Evolutionary conservation across 2,888 invertebrate species (phyloP), one percentile per base, ranked within the genome.

Genomic region (Chaetogeoica ovagalla): DNA sequence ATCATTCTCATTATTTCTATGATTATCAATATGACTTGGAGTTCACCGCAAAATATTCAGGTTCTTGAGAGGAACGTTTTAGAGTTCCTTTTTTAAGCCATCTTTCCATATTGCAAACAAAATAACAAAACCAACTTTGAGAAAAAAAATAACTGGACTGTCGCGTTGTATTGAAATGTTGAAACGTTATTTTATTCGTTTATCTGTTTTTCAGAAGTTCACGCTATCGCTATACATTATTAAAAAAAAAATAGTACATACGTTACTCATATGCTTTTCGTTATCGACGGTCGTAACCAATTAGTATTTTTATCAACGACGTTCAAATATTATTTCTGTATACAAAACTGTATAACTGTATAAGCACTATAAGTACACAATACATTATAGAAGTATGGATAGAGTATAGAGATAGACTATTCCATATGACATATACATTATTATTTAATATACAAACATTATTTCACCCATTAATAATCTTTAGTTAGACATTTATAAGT

Each of bases 251-350:
- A n/a, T n/a, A n/a, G n/a, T n/a, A 68, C 66, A 48, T 68, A 68
- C 52, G 66, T 68, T 68, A 68, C 48, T 68, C 66, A 68, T 68
- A 68, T 68, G 23, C 48, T 68, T 68, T 8, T 48, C 23, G 66
- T 68, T 68, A 68, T 68, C 66, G 66, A 7, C 66, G 66, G 66
- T 68, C 23, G 48, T 48, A 48, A 48, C 48, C 48, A 48, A 48
- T 48, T 48, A 48, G 66, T 69, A 69, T 69, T 69, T 69, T 55
- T 69, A 69, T 69, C 69, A 69, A 69, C 69, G 69, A 69, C 69
- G 69, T 69, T 82, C 76, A 65, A 48, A 62, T 23, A 43, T 72
- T 62, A 48, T 66, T 75, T 71, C 66, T 48, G 71, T 68, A 62
- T n/a, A n/a, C n/a, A n/a, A n/a, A n/a, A n/a, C n/a, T n/a, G n/a